Conservation (phyloP, 2,113 vertebrate genomes). For the Turdus rufiventris region DNA sequence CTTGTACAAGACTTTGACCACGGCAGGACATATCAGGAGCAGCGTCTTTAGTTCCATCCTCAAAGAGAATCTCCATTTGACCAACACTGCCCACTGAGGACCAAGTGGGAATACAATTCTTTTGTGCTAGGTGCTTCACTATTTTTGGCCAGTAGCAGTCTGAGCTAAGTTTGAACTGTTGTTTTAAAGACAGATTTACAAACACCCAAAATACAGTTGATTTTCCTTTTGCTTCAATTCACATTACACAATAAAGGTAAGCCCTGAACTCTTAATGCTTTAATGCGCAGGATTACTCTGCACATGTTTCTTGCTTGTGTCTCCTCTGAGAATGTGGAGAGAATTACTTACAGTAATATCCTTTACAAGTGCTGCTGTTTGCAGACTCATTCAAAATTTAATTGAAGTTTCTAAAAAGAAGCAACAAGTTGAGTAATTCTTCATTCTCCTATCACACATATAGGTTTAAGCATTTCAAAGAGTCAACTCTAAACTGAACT, state of each 20-base stretch:
- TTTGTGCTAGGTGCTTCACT: background rate
- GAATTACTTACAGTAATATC: background rate
- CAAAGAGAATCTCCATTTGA: background rate
- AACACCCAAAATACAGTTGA: background rate
- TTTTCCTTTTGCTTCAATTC: background rate
- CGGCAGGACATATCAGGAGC: background rate
- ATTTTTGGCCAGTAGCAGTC: background rate
- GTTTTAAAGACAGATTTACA: background rate
- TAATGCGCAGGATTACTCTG: background rate
- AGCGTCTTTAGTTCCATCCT: background rate
- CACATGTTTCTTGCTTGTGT: background rate
- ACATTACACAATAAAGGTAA: background rate
- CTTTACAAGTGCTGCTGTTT: background rate
- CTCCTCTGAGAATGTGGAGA: background rate
- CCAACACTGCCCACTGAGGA: background rate
- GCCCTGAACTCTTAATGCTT: background rate
- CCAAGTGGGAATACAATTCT: background rate
- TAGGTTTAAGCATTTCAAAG: background rate
- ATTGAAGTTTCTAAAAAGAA: background rate
- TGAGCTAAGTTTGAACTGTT: background rate
- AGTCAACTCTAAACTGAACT: background rate
- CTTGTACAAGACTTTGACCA: background rate
- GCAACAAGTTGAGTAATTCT: background rate
- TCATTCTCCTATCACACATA: background rate
- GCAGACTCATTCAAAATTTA: background rate